A percentile compares a stretch with the other conserved stretches of the same genome.
Conservation (phyloP, 2,797 vertebrate species). For the Okamejei kenojei region DNA sequence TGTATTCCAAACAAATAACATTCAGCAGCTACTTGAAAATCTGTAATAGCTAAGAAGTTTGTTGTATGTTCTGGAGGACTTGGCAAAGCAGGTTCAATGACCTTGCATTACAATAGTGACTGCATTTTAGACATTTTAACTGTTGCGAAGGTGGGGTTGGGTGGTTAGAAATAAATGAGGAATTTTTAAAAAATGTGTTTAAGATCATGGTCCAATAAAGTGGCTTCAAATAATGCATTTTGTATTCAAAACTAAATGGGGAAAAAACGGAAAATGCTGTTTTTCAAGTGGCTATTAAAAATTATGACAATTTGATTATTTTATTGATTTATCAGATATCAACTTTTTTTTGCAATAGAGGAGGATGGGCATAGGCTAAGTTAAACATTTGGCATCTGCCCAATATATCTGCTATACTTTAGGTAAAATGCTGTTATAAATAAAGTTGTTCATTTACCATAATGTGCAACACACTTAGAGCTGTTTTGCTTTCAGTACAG, state of each 20-base stretch:
- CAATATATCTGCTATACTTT: background rate
- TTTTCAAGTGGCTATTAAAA: background rate
- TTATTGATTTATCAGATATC: background rate
- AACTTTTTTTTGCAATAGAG: background rate
- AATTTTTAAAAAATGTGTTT: background rate
- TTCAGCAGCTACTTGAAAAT: no score
- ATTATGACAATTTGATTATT: background rate
- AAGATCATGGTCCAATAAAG: background rate
- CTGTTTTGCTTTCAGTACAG: background rate
- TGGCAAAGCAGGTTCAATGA: no score
- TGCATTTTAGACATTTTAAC: no score
- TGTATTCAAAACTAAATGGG: slow-evolving; percentile 3
- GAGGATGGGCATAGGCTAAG: background rate
- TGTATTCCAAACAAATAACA: no score
- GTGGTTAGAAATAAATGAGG: background rate
- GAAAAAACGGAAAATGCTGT: background rate
- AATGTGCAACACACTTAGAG: background rate
- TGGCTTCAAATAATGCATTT: background rate
- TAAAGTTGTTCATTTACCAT: background rate
- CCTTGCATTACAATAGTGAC: no score
- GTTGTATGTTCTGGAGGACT: no score
- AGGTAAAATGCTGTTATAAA: background rate
- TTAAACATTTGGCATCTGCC: background rate
- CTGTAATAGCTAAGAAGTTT: no score
- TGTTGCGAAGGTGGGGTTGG: no score